Evolutionary conservation across 1,140 invertebrate species (phyloP).

Genomic region (Drosophila lacertosa): DNA sequence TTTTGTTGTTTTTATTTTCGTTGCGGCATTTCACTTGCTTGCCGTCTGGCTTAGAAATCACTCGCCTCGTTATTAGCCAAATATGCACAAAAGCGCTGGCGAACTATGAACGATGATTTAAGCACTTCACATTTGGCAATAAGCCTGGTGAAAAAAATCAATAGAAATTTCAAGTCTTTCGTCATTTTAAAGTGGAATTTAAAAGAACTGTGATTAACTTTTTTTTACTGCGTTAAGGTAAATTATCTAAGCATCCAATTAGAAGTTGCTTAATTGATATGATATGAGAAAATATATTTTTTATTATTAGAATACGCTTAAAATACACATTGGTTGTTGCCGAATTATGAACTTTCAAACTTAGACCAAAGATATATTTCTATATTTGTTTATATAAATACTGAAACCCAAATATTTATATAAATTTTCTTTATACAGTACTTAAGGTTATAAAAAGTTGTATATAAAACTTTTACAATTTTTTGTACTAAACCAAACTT

Average conservation of each 20-base stretch:
- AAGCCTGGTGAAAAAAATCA: neutral
- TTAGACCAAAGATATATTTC: no score
- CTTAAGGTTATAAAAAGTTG: no score
- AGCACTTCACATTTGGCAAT: constrained; percentile 27
- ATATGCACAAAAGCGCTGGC: constrained; percentile 24
- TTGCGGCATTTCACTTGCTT: constrained; percentile 57
- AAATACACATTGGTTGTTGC: no score
- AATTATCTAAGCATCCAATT: neutral
- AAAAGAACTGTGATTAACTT: neutral
- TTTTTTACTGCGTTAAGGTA: neutral
- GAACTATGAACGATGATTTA: constrained; percentile 21
- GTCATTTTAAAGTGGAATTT: neutral
- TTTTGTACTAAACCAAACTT: neutral
- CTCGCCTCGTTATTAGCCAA: constrained; percentile 35
- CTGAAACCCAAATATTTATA: no score
- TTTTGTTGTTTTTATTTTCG: constrained; percentile 28
- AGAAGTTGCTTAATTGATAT: no score
- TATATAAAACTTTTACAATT: neutral
- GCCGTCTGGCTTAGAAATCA: constrained; percentile 4
- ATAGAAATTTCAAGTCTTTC: neutral
- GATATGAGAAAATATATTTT: no score
- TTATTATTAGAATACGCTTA: no score
- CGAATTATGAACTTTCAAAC: no score
- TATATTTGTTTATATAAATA: no score
- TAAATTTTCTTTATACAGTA: no score